Base-by-base conservation (phyloP, 1,140 invertebrate genomes). In the Pissodes strobi region DNA sequence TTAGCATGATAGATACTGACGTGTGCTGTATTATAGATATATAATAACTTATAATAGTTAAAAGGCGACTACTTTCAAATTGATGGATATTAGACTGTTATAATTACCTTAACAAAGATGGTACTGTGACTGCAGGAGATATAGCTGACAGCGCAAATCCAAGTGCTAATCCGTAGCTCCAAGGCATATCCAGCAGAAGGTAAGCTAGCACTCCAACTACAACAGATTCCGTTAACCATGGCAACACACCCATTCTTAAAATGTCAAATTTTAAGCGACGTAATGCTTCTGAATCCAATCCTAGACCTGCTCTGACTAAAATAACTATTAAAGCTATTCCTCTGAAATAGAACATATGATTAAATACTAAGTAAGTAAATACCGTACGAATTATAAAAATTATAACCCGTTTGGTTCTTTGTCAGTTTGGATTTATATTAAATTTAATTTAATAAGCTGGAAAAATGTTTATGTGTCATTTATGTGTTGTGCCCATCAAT, bases 121-220 rank as follows among this genome's bases (percentile, higher is more conserved):
- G 53, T 8, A 56, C 39, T 2, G 53, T 56, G 17, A 56, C 53
- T 43, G 53, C 53, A 6, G 53, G 53, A 2, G 53, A 56, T 39
- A 56, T 56, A 10, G 53, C 53, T 6, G 53, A 56, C 15, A 56
- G n/a, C 3, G 53, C 37, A 56, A 56, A 56, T 39, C 53, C 53
- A 8, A 56, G 23, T 18, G 38, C 53, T 15, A 56, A 22, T n/a
- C 53, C 37, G 17, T 56, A 56, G 25, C 10, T 43, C 53, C 53
- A 56, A 13, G 53, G 22, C 39, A 56, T 56, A 10, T 56, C 8
- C 12, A 56, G 23, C 1, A 56, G 19, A 17, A 22, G 43, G 17
- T 43, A 43, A 17, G 19, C 22, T 6, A 56, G 21, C 1, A 39
- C 37, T 1, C 37, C 19, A 8, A 56, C 19, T 3, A 22, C 38